Evolutionary conservation across 2,113 vertebrate species (phyloP).

Genomic region (Rutilus rutilus): DNA sequence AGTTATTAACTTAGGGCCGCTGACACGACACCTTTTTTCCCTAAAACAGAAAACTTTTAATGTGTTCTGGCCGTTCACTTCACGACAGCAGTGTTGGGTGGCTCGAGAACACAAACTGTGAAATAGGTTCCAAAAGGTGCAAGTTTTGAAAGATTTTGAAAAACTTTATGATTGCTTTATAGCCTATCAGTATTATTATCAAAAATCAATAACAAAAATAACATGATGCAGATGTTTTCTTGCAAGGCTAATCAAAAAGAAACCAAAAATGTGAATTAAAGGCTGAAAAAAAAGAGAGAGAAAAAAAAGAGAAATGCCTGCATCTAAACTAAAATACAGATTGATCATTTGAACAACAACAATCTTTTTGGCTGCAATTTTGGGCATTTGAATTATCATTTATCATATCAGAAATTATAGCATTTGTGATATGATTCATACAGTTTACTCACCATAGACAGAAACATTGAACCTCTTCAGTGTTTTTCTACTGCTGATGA

Average conservation of each 20-base stretch:
- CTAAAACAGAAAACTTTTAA: too few relatives aligned
- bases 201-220: neutral
- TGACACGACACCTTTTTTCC: too few relatives aligned
- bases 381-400: neutral
- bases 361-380: neutral
- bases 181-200: neutral
- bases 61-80: too few relatives aligned
- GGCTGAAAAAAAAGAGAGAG: too few relatives aligned
- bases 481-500: neutral
- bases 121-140: neutral
- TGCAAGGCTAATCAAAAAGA: neutral
- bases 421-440: neutral
- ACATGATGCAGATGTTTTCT: neutral
- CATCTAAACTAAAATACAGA: neutral
- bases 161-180: neutral
- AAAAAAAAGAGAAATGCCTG: neutral
- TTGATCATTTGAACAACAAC: neutral
- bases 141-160: too few relatives aligned
- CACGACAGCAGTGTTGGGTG: too few relatives aligned
- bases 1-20: too few relatives aligned
- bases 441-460: neutral
- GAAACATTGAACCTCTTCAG: neutral
- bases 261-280: neutral
- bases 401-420: neutral
- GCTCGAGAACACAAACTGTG: too few relatives aligned